Percentiles rank a stretch among this genome's conserved stretches.
Evolutionary conservation across 2,797 vertebrate genomes (phyloP).

Genomic region (Pogoniulus pusillus): DNA sequence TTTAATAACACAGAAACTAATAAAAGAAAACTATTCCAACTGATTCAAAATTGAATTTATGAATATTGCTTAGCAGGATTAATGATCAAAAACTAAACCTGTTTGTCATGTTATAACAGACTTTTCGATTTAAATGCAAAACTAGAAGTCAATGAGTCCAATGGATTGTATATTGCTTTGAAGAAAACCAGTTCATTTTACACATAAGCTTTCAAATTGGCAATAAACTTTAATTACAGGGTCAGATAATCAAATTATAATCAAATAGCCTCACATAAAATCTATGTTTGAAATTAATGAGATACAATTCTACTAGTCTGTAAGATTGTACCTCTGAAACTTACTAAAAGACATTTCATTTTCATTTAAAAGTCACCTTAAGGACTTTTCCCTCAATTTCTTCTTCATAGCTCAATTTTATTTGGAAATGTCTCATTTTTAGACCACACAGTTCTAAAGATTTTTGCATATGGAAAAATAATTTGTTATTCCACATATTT

Average conservation of each 20-base stretch:
- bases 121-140: slow-evolving; percentile 84
- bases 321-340: slow-evolving; percentile 72
- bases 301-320: slow-evolving; percentile 72
- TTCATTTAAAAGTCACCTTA: slow-evolving; percentile 80
- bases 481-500: neutral
- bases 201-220: slow-evolving; percentile 76
- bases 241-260: slow-evolving; percentile 84
- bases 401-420: slow-evolving; percentile 70
- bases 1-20: slow-evolving; percentile 99
- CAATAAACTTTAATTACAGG: slow-evolving; percentile 84
- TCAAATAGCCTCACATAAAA: slow-evolving; percentile 80
- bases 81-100: slow-evolving; percentile 88
- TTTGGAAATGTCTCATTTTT: slow-evolving; percentile 73
- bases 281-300: slow-evolving; percentile 82
- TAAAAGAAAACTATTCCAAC: slow-evolving; percentile 94
- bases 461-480: slow-evolving; percentile 56
- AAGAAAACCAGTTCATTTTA: slow-evolving; percentile 79
- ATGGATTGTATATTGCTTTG: slow-evolving; percentile 76
- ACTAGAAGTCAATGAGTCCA: slow-evolving; percentile 75
- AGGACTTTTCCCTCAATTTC: slow-evolving; percentile 73
- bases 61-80: slow-evolving; percentile 96
- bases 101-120: slow-evolving; percentile 86
- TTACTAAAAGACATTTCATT: slow-evolving; percentile 78
- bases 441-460: slow-evolving; percentile 60
- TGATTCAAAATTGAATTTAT: slow-evolving; percentile 99